phyloP scores from a whole-genome alignment of 2,888 invertebrate species.

The Falcaria lacertinaria region DNA sequence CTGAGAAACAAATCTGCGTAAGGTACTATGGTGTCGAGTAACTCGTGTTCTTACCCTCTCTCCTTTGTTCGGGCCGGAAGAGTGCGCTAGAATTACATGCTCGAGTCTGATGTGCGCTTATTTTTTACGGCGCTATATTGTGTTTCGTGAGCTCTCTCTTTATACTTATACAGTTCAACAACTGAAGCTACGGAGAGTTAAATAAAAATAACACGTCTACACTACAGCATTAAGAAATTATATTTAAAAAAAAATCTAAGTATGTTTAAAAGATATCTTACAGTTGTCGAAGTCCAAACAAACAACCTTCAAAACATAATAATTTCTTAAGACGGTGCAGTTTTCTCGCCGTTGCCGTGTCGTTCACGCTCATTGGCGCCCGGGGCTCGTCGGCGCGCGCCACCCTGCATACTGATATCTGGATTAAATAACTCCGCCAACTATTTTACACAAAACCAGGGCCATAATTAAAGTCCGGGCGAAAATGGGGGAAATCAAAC shows the following conservation, averaged over 20 bases:
- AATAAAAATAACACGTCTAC: too few relatives aligned
- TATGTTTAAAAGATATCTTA: too few relatives aligned
- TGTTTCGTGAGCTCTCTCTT: conserved; percentile 58
- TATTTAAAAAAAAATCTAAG: too few relatives aligned
- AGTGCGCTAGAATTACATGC: conserved; percentile 80
- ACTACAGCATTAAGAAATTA: too few relatives aligned
- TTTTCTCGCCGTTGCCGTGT: conserved; percentile 18
- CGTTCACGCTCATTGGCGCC: conserved; percentile 44
- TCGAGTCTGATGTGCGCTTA: conserved; percentile 79
- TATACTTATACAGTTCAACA: conserved; percentile 76
- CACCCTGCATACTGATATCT: conserved; percentile 69
- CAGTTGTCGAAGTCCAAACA: conserved; percentile 22
- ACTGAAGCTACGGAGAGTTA: conserved; percentile 71
- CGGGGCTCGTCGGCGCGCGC: conserved; percentile 52
- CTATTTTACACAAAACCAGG: conserved; percentile 79
- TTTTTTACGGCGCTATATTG: conserved; percentile 78
- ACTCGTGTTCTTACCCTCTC: conserved; percentile 80
- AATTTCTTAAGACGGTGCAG: conserved; percentile 37
- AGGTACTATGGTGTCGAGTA: conserved; percentile 78
- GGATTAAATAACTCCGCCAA: conserved; percentile 76
- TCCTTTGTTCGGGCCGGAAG: conserved; percentile 79
- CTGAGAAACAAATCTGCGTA: conserved; percentile 78
- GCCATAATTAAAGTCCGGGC: conserved; percentile 76
- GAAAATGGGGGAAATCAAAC: conserved; percentile 77
- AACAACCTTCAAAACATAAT: conserved; percentile 33